Base-by-base conservation (phyloP, 2,797 vertebrate species). In the Acropternis orthonyx region DNA sequence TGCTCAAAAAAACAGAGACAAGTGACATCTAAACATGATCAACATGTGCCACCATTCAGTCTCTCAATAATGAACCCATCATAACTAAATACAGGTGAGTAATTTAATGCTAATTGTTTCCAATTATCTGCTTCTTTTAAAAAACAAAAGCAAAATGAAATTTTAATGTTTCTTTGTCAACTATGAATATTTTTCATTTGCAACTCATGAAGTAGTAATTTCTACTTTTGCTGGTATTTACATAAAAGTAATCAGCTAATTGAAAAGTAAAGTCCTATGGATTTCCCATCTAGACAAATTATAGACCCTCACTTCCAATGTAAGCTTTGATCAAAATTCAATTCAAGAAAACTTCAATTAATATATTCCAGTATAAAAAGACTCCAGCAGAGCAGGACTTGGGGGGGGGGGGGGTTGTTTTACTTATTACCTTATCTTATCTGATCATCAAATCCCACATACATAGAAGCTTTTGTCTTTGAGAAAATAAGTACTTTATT, bases 91-190 rank as follows among this genome's bases (percentile, higher is more conserved):
- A n/a, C 87, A 92, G 23, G 49, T 92, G 67, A 95, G 67, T 84
- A 68, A 96, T 92, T 85, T 67, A 46, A 69, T 62, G 37, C 12
- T 92, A 89, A 95, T 92, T 85, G 62, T 73, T 89, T 86, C 63
- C 46, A 92, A 85, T 68, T 76, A 87, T 44, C 67, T 83, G 32
- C 16, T 61, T 9, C 48, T 85, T 85, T 75, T 23, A 65, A 85
- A 89, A 89, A 91, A 75, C 48, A 88, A 94, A 83, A 78, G 32
- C 69, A 86, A 83, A 75, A 58, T 23, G 26, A 58, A 85, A 52
- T 55, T 23, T 86, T 44, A 39, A 41, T 34, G 7, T 74, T 79
- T 79, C 14, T 76, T 80, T 85, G 77, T 44, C 41, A 92, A 63
- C 18, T 59, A 30, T 2, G 1, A 92, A 81, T 22, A 49, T 14